A percentile compares a stretch with the other conserved stretches of the same genome.
Conservation (phyloP, 2,888 invertebrate genomes). For the Parnassius apollo region DNA sequence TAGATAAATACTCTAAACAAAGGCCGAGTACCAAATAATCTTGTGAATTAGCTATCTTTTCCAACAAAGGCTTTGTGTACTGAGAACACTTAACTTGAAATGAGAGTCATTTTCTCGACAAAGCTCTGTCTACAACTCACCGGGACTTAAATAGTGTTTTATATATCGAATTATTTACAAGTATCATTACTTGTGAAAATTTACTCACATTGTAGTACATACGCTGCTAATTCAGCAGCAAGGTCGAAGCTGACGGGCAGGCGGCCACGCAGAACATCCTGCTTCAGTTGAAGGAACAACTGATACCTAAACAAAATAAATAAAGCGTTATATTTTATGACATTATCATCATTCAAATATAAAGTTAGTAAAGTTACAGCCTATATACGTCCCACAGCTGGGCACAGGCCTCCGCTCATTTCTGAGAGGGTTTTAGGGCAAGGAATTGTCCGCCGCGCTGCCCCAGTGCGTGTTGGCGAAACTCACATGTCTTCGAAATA, state of each 20-base stretch:
- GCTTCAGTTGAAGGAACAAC: conserved; percentile 97
- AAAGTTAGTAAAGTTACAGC: background rate
- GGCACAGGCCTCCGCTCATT: no score
- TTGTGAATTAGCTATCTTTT: conserved; percentile 22
- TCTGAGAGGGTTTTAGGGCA: no score
- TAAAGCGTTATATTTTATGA: conserved; percentile 10
- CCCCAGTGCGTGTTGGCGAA: no score
- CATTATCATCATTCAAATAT: no score
- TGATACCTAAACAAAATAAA: conserved; percentile 88
- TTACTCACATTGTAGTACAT: conserved; percentile 96
- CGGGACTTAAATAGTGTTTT: conserved; percentile 11
- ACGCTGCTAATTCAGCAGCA: conserved; percentile 95
- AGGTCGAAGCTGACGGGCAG: conserved; percentile 95
- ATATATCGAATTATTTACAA: conserved; percentile 2
- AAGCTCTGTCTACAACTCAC: conserved; percentile 20
- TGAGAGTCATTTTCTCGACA: conserved; percentile 23
- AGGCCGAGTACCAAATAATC: conserved; percentile 22
- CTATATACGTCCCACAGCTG: no score
- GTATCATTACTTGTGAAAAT: background rate
- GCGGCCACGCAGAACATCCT: conserved; percentile 96
- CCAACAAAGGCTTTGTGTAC: conserved; percentile 26
- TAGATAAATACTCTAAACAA: conserved; percentile 25
- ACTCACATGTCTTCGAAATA: no score
- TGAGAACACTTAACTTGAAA: conserved; percentile 26
- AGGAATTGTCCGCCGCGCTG: no score